Base-by-base conservation (phyloP, 1,140 invertebrate genomes). In the Catajapyx aquilonaris region DNA sequence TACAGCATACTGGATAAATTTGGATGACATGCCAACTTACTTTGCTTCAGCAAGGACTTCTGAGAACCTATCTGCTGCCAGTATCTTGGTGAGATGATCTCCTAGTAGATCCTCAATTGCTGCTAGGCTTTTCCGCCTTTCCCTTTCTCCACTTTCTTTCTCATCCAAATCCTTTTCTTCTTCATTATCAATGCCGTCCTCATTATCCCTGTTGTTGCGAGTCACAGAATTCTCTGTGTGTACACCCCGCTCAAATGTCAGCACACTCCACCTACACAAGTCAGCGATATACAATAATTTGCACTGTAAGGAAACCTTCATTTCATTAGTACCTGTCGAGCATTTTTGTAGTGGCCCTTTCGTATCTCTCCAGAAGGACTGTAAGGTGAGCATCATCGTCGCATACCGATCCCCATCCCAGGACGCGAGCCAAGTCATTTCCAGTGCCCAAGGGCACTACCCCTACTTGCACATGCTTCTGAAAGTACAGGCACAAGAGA, bases 331-430 rank as follows among this genome's bases (percentile, higher is more conserved):
- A 78, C 66, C 86, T 75, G 59, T 96, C 90, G 20, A 96, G 61
- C 76, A 94, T 91, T 61, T 93, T 94, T 28, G 86, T 90, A 43
- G 86, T 79, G 5, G 88, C 86, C 46, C 83, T 76, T 60, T 95
- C 90, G 52, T 94, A 87, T 41, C 83, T 78, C 50, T 95, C 87
- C 5, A 96, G 57, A 20, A 94, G 66, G 47, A 87, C 78, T 11
- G 85, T 81, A 30, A 95, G 62, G 57, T 93, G 83, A 4, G 87
- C 78, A 46, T 94, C 90, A 52, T 93, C 86, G 51, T 95, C 88
- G 54, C 88, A 95, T 1, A 81, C 81, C 7, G 83, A 72, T 15
- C 90, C 88, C 88, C 88, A 95, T n/a, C 90, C 88, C 5, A 95
- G 60, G 1, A 94, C 87, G 15, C 90, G 59, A 0, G 88, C 86